Evolutionary conservation across 92 coral and sea anemone species (phyloP).

Genomic region (Epizoanthus stellaris): DNA sequence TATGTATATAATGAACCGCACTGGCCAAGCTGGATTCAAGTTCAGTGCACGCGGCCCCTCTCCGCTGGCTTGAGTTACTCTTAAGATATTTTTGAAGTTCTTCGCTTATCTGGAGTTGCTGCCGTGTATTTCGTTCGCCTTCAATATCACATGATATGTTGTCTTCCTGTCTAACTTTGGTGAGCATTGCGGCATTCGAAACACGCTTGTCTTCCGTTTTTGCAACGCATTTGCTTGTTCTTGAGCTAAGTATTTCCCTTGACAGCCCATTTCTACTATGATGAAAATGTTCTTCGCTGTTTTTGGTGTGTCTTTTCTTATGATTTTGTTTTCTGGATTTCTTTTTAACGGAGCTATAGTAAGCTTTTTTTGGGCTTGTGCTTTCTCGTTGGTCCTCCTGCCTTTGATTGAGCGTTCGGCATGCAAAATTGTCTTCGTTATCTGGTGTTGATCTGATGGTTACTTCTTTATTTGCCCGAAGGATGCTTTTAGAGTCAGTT

Average conservation of each 20-base stretch:
- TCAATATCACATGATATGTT: not conserved
- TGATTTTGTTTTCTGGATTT: not conserved
- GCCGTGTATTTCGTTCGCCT: slow-evolving; percentile 37
- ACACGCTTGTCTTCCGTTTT: not conserved
- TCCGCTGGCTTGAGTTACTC: slow-evolving; percentile 43
- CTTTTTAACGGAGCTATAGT: not conserved
- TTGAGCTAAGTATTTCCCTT: not conserved
- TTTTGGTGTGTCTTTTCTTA: not conserved
- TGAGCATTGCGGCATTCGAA: not conserved
- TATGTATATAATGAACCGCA: slow-evolving; percentile 76
- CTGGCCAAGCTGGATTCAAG: slow-evolving; percentile 63
- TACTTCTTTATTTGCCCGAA: too few species aligned
- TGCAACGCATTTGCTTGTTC: not conserved
- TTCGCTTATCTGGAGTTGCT: slow-evolving; percentile 52
- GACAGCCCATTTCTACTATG: not conserved
- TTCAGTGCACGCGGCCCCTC: slow-evolving; percentile 72
- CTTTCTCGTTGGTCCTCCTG: not conserved
- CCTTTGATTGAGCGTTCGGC: not conserved
- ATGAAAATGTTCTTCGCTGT: not conserved
- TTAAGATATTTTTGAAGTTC: slow-evolving; percentile 59
- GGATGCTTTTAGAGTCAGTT: too few species aligned
- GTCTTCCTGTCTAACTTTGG: slow-evolving; percentile 32
- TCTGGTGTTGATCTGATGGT: too few species aligned
- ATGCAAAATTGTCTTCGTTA: not conserved
- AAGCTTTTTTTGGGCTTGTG: not conserved